Percentiles rank a stretch among this genome's conserved stretches.
These are phyloP conservation scores for Siphlonurus alternatus DNA, from an alignment of 2,888 invertebrate species.

Conservation along the genomic window DNA sequence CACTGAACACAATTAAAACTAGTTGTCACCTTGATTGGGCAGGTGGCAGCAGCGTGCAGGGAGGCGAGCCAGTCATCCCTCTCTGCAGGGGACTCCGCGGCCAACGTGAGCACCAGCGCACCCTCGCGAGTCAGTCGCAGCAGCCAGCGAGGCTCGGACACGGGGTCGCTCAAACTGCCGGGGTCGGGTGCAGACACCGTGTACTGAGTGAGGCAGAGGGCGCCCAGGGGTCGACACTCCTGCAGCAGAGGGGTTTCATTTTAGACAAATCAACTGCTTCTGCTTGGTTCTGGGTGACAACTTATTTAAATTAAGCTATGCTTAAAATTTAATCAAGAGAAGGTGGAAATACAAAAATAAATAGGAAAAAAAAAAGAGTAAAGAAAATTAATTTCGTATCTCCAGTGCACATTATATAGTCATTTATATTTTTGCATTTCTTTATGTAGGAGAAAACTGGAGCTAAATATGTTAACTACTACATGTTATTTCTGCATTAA, in stretches of 20 bases:
- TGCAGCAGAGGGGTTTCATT: conserved; percentile 22
- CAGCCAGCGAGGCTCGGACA: conserved; percentile 42
- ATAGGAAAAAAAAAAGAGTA: too few relatives aligned
- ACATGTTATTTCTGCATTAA: too few relatives aligned
- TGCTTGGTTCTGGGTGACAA: too few relatives aligned
- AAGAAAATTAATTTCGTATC: too few relatives aligned
- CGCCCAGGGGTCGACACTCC: conserved; percentile 81
- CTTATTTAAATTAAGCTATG: not conserved
- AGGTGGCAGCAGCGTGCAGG: conserved; percentile 25
- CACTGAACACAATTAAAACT: too few relatives aligned
- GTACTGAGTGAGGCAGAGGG: conserved; percentile 72
- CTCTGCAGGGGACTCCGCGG: conserved; percentile 57
- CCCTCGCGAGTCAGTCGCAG: conserved; percentile 46
- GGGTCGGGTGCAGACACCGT: conserved; percentile 34
- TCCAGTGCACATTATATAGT: too few relatives aligned
- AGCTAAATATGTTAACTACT: too few relatives aligned
- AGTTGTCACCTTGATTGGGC: not conserved
- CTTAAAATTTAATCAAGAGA: too few relatives aligned
- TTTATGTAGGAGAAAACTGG: too few relatives aligned
- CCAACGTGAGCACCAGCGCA: conserved; percentile 56
- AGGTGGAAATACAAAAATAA: too few relatives aligned
- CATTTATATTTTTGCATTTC: too few relatives aligned
- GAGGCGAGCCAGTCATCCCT: conserved; percentile 61
- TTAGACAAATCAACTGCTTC: not conserved
- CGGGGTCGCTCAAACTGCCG: conserved; percentile 28